phyloP scores from a whole-genome alignment of 2,797 vertebrate genomes.

The Pristis pectinata region DNA sequence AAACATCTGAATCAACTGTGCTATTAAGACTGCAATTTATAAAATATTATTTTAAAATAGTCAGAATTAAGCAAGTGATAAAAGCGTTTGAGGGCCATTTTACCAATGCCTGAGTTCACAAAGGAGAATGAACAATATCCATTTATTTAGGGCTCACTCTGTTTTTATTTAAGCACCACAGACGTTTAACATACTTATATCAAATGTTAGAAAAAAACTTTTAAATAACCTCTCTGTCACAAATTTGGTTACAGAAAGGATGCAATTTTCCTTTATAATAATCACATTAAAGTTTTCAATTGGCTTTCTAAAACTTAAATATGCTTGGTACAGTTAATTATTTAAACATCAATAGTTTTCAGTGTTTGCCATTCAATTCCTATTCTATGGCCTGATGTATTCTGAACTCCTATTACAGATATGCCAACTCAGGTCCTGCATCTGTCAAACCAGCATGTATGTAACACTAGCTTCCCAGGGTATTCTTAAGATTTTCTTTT shows the following conservation, averaged over 20 bases:
- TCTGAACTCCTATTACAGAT: neutral
- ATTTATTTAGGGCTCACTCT: neutral
- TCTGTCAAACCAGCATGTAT: neutral
- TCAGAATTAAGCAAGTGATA: neutral
- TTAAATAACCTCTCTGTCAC: neutral
- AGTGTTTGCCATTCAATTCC: neutral
- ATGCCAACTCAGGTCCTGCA: neutral
- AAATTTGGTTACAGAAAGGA: neutral
- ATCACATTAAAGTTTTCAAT: neutral
- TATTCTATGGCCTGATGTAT: neutral
- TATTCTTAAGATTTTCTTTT: neutral
- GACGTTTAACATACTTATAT: neutral
- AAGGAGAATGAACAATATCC: neutral
- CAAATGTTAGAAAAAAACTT: neutral
- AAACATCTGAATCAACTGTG: neutral
- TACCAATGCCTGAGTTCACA: neutral
- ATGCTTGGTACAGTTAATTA: neutral
- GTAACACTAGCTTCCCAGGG: neutral
- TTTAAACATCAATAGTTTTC: neutral
- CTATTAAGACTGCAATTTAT: neutral
- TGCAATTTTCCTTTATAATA: too few species aligned
- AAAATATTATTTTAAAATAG: neutral
- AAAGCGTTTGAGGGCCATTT: neutral
- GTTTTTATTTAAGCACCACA: neutral
- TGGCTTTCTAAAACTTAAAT: neutral